Percentiles rank a stretch among this genome's conserved stretches.
These are phyloP conservation scores for Tachina fera DNA, from an alignment of 2,888 invertebrate species.

Conservation along the genomic window DNA sequence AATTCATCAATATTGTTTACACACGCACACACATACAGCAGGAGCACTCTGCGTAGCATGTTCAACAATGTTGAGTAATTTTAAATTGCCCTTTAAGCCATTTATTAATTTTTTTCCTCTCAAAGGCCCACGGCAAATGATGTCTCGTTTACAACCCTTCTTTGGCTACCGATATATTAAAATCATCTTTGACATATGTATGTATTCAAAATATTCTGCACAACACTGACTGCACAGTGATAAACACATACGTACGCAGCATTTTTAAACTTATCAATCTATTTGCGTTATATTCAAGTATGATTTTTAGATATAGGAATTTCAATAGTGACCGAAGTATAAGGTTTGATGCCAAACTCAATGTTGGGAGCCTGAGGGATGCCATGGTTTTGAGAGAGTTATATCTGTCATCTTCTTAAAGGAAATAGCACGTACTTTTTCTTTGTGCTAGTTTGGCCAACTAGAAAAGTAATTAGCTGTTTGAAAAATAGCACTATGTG, in stretches of 20 bases:
- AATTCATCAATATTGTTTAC: conserved; percentile 75
- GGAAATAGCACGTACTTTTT: too few relatives aligned
- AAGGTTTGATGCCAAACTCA: too few relatives aligned
- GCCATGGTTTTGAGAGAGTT: too few relatives aligned
- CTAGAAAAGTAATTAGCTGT: too few relatives aligned
- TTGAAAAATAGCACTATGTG: too few relatives aligned
- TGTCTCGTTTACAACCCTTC: conserved; percentile 51
- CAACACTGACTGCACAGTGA: conserved; percentile 13
- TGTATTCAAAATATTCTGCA: too few relatives aligned
- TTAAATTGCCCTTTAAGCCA: conserved; percentile 37
- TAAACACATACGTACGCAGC: background rate
- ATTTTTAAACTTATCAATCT: background rate
- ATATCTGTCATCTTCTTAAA: too few relatives aligned
- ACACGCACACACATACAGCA: conserved; percentile 60
- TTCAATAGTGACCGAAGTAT: too few relatives aligned
- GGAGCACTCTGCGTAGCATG: conserved; percentile 8
- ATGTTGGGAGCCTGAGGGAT: too few relatives aligned
- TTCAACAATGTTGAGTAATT: conserved; percentile 44
- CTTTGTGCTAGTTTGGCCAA: too few relatives aligned
- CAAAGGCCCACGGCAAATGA: conserved; percentile 45
- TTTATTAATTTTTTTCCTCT: conserved; percentile 49
- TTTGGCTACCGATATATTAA: conserved; percentile 19
- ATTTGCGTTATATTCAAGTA: too few relatives aligned
- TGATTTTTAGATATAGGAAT: too few relatives aligned
- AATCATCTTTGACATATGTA: conserved; percentile 8